phyloP scores from a whole-genome alignment of 2,113 vertebrate species.

The Vireo altiloquus region DNA sequence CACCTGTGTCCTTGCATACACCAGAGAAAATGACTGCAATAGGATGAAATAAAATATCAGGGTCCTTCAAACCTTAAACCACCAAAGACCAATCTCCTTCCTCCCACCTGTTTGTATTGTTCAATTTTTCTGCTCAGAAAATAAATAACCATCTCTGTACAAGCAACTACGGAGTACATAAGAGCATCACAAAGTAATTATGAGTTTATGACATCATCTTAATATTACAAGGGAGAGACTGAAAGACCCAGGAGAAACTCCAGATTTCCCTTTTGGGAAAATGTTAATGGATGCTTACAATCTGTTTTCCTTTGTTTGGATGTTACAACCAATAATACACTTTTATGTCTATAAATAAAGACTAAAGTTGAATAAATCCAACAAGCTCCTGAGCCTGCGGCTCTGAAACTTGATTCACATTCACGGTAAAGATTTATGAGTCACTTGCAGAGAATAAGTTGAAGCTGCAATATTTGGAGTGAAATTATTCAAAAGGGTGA shows the following conservation, averaged over 20 bases:
- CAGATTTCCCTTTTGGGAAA: conserved; percentile 80
- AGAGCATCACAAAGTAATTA: conserved; percentile 78
- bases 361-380: conserved; percentile 86
- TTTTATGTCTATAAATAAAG: conserved; percentile 84
- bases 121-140: conserved; percentile 55
- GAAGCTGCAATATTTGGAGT: conserved; percentile 90
- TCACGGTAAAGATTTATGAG: conserved; percentile 97
- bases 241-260: conserved; percentile 72
- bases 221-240: conserved; percentile 75
- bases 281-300: conserved; percentile 81
- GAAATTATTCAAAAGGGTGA: conserved; percentile 95
- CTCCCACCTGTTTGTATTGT: conserved; percentile 59
- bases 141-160: conserved; percentile 63
- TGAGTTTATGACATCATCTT: conserved; percentile 80
- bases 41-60: conserved; percentile 41
- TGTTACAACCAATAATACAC: conserved; percentile 81
- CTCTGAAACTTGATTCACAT: conserved; percentile 91
- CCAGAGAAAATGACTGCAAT: conserved; percentile 36
- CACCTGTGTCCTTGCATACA: conserved; percentile 23
- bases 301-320: conserved; percentile 84
- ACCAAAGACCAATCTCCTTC: conserved; percentile 55
- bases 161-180: conserved; percentile 60
- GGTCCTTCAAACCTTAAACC: conserved; percentile 56
- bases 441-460: conserved; percentile 88
- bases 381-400: conserved; percentile 87